phyloP scores from a whole-genome alignment of 2,113 vertebrate genomes.

The Eidolon helvum region DNA sequence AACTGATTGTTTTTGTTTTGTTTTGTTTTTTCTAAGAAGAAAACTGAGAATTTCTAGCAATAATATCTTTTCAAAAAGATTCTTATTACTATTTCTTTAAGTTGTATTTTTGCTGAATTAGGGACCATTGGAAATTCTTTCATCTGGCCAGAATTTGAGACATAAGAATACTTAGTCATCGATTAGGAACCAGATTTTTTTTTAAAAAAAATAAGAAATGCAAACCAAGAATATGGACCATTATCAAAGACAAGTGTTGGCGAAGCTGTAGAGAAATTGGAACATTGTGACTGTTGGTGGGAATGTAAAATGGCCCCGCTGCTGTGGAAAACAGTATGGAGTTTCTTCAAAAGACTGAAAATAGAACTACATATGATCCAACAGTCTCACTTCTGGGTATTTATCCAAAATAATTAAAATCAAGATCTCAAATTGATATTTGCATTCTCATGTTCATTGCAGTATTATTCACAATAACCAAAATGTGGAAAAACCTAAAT shows the following conservation, averaged over 20 bases:
- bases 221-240: neutral
- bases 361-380: neutral
- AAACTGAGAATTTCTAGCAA: conserved; percentile 34
- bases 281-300: neutral
- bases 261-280: neutral
- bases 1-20: neutral
- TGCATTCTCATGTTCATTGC: neutral
- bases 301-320: neutral
- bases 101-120: neutral
- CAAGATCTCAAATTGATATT: neutral
- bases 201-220: neutral
- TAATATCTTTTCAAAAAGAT: neutral
- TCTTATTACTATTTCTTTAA: neutral
- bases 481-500: neutral
- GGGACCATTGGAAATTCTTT: neutral
- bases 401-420: neutral
- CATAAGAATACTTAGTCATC: neutral
- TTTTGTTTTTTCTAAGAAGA: neutral
- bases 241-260: neutral
- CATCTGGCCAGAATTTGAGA: neutral
- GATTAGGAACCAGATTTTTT: neutral
- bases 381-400: neutral
- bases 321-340: neutral
- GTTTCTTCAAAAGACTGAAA: neutral
- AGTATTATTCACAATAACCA: neutral